These are phyloP conservation scores for Lucilia sericata DNA, from an alignment of 1,140 invertebrate species.

Conservation along the genomic window DNA sequence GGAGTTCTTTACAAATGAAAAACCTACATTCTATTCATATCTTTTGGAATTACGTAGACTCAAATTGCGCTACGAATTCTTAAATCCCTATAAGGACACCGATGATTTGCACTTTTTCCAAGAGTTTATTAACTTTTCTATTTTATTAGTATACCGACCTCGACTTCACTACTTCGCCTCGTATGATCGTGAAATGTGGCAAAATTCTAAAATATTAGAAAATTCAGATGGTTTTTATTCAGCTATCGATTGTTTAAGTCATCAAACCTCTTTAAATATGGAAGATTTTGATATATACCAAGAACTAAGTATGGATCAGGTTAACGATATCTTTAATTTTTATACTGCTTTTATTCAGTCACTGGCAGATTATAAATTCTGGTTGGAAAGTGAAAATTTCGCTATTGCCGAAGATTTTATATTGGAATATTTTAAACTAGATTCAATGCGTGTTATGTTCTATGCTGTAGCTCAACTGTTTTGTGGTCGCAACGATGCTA, in stretches of 20 bases:
- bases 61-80: conserved; percentile 52
- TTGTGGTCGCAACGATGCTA: conserved; percentile 55
- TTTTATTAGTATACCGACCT: conserved; percentile 56
- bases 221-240: conserved; percentile 60
- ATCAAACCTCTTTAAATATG: conserved; percentile 45
- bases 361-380: conserved; percentile 56
- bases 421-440: conserved; percentile 56
- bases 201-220: conserved; percentile 52
- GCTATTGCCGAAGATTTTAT: conserved; percentile 62
- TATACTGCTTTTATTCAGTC: conserved; percentile 56
- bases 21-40: conserved; percentile 53
- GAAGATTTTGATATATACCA: conserved; percentile 9
- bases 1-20: conserved; percentile 41
- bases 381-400: conserved; percentile 61
- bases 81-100: conserved; percentile 50
- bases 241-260: conserved; percentile 59
- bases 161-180: conserved; percentile 65
- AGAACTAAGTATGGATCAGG: conserved; percentile 49
- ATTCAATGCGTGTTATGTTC: conserved; percentile 56
- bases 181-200: conserved; percentile 59
- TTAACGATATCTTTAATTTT: conserved; percentile 56
- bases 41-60: conserved; percentile 52
- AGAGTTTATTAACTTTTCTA: conserved; percentile 59
- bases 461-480: conserved; percentile 62
- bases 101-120: conserved; percentile 61